These are phyloP conservation scores for Lithophane socia DNA, from an alignment of 2,888 invertebrate genomes.

Conservation along the genomic window DNA sequence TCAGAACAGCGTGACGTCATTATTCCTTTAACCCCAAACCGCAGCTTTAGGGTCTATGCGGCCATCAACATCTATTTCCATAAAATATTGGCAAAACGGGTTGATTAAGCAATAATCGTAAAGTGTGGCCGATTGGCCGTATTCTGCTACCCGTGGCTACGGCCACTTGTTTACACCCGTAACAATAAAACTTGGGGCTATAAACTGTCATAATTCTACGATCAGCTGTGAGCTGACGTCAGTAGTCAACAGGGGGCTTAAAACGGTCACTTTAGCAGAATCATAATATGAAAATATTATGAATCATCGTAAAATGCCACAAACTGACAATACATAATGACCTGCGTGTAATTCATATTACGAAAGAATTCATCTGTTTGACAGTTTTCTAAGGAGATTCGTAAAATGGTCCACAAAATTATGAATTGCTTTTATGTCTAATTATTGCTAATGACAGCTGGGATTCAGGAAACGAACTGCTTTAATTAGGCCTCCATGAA, in stretches of 20 bases:
- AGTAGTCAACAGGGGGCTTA: constrained; percentile 16
- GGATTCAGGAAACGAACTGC: too few relatives aligned
- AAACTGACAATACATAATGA: too few relatives aligned
- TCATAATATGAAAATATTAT: too few relatives aligned
- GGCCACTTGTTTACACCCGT: constrained; percentile 54
- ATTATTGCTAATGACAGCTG: too few relatives aligned
- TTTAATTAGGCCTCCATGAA: neutral
- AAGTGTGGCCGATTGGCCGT: constrained; percentile 42
- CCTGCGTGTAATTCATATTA: too few relatives aligned
- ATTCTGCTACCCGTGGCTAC: constrained; percentile 35
- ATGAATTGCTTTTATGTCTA: too few relatives aligned
- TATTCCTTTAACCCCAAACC: constrained; percentile 47
- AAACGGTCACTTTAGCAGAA: too few relatives aligned
- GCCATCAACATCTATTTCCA: constrained; percentile 55
- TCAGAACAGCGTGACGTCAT: constrained; percentile 42
- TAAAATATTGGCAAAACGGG: constrained; percentile 64
- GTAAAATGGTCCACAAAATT: too few relatives aligned
- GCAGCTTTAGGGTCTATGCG: constrained; percentile 38
- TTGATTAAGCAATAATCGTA: constrained; percentile 66
- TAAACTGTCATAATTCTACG: constrained; percentile 36
- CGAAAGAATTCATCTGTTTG: too few relatives aligned
- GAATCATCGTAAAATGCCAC: too few relatives aligned
- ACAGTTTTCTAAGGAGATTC: too few relatives aligned
- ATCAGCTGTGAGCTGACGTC: constrained; percentile 48
- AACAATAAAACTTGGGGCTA: constrained; percentile 56